Percentiles rank a stretch among this genome's conserved stretches.
phyloP scores from a whole-genome alignment of 2,888 invertebrate species.

The Baccha elongata region DNA sequence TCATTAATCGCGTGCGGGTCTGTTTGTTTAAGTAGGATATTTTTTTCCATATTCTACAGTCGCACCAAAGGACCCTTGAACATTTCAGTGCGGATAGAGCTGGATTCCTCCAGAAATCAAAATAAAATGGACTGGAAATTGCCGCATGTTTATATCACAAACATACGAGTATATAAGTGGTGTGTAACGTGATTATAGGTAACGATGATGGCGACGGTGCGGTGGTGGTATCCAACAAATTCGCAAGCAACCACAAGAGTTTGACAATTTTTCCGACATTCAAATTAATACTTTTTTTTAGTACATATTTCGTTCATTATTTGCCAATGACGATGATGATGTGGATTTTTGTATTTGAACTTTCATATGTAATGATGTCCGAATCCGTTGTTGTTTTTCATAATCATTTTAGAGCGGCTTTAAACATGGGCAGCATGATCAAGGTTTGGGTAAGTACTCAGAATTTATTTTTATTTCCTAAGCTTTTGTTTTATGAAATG shows the following conservation, averaged over 20 bases:
- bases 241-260: constrained; percentile 56
- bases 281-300: constrained; percentile 41
- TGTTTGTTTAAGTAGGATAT: constrained; percentile 67
- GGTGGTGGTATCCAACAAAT: constrained; percentile 38
- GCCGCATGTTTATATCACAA: constrained; percentile 64
- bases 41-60: constrained; percentile 41
- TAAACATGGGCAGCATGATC: no score
- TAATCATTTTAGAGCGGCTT: no score
- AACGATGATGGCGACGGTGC: constrained; percentile 47
- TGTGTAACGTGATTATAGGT: constrained; percentile 38
- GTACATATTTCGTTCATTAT: constrained; percentile 22
- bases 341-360: constrained; percentile 56
- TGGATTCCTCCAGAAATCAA: constrained; percentile 65
- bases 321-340: constrained; percentile 41
- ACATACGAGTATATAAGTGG: constrained; percentile 34
- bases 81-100: no score
- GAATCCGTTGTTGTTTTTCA: constrained; percentile 49
- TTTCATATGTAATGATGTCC: constrained; percentile 59
- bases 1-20: constrained; percentile 66
- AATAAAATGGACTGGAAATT: constrained; percentile 68
- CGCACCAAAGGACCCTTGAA: constrained; percentile 58
- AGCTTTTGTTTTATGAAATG: constrained; percentile 42
- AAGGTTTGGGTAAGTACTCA: constrained; percentile 48
- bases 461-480: constrained; percentile 59
- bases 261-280: constrained; percentile 57